Base-by-base conservation (phyloP, 2,113 vertebrate genomes). In the Junco hyemalis region DNA sequence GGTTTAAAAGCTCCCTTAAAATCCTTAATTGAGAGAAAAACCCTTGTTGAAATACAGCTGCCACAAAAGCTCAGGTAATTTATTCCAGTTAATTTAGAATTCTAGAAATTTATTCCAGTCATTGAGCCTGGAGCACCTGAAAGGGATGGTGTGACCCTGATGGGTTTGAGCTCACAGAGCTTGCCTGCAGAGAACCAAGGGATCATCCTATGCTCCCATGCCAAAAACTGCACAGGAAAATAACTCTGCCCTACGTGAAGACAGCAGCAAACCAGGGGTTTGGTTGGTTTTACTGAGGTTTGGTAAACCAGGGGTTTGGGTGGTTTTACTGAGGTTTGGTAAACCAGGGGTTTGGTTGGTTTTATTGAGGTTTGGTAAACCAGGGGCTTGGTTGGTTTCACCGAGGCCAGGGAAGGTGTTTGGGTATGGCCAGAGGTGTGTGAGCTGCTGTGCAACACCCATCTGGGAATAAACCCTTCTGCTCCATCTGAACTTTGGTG, bases 211-310 rank as follows among this genome's bases (percentile, higher is more conserved):
- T 5, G 6, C 19, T 28, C 31, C 65, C 14, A 6, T 15, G 31
- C 42, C 63, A 54, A 3, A 57, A 47, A 38, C 0, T 20, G 66
- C 29, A 57, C 13, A 8, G 22, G n/a, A 54, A 69, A 88, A 4
- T 2, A 24, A 1, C 45, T 72, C 28, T 56, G 21, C 20, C 12
- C 7, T 11, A 3, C 2, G 1, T 5, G 14, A 71, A 59, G 36
- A 40, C 17, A 47, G 28, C 23, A 63, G 24, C 8, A 47, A 42
- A 45, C 11, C 17, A 24, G 21, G 31, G 11, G 9, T 40, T 16
- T 47, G 28, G 9, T 23, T 15, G 24, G 40, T n/a, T 81, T 69
- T 33, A 59, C 0, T 26, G 35, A 35, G 28, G 51, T n/a, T 44
- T 44, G 51, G 51, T 14, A 44, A 73, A 57, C 31, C 53, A 57